Evolutionary conservation across 92 coral and sea anemone genomes (phyloP), one percentile per base, ranked within the genome.

Genomic region (Palythoa heliodiscus): DNA sequence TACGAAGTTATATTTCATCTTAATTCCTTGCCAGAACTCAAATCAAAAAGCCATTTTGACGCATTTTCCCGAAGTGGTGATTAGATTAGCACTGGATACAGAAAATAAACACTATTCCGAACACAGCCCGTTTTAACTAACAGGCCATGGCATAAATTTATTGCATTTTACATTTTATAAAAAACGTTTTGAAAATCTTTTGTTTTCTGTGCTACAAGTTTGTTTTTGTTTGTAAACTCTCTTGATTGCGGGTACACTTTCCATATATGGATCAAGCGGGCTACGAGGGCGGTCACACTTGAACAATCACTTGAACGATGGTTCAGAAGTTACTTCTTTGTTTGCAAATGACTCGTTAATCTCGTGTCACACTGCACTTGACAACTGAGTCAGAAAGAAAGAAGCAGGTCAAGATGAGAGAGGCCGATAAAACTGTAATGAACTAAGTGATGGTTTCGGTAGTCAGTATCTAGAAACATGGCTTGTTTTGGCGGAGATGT

Each of bases 321-420:
- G 67, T 38, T 66, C 47, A 22, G 70, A 66, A 20, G 72, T 80
- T 17, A 70, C 40, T 23, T 61, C 84, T 40, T 80, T 64, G 84
- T 80, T 80, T 80, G 84, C 57, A 80, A 80, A 80, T 66, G 84
- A 66, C 73, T 80, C 66, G 60, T 80, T 80, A 80, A 80, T 80
- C 75, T 66, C 74, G 55, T 70, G 84, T 80, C 84, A 80, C 35
- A 25, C 43, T 67, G 84, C 84, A 80, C 84, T 80, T 80, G 84
- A 80, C 84, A 80, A 80, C 84, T 66, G 84, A 73, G 73, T 80
- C 48, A 48, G 84, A 48, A 80, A 80, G 73, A 80, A 67, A 80
- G 84, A 80, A 66, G 7, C 23, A 80, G 84, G 84, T 80, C 84
- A 80, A 80, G 84, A 80, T 80, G 84, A 52, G 84, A 67, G 57